These are phyloP conservation scores for Melieria omissa DNA, from an alignment of 2,888 invertebrate species.

Conservation along the genomic window DNA sequence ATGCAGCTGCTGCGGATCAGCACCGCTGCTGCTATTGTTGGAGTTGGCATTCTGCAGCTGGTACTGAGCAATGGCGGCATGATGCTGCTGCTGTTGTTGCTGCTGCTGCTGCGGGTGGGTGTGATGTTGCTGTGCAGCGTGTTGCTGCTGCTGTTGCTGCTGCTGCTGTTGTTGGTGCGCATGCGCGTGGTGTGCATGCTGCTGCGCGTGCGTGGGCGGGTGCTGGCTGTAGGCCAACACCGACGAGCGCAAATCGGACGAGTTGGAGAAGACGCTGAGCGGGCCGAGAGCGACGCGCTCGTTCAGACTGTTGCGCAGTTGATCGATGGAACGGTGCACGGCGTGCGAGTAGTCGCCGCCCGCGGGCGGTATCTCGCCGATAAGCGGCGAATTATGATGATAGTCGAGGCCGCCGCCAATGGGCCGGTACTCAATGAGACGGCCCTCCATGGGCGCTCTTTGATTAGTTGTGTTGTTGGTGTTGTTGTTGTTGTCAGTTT, in stretches of 20 bases:
- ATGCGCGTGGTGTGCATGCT: conserved; percentile 49
- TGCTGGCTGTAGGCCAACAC: conserved; percentile 64
- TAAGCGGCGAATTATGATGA: conserved; percentile 74
- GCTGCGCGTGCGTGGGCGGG: conserved; percentile 46
- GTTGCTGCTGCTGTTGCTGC: conserved; percentile 51
- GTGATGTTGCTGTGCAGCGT: conserved; percentile 26
- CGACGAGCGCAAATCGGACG: conserved; percentile 62
- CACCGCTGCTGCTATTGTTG: conserved; percentile 56
- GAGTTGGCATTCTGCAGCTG: conserved; percentile 21
- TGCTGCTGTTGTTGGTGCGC: conserved; percentile 69
- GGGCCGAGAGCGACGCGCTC: conserved; percentile 72
- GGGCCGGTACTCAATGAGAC: conserved; percentile 71
- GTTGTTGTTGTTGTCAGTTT: conserved; percentile 29
- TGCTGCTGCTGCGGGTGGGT: conserved; percentile 39
- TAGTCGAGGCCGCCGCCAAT: conserved; percentile 74
- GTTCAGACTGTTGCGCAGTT: conserved; percentile 72
- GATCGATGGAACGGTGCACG: conserved; percentile 75
- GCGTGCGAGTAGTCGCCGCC: conserved; percentile 74
- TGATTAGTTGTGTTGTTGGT: conserved; percentile 37
- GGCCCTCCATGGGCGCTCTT: conserved; percentile 68
- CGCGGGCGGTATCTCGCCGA: conserved; percentile 73
- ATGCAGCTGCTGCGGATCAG: conserved; percentile 39
- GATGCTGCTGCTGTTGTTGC: conserved; percentile 32
- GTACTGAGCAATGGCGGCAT: conserved; percentile 34
- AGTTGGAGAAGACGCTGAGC: conserved; percentile 64